Evolutionary conservation across 2,113 vertebrate genomes (phyloP), one percentile per base, ranked within the genome.

Genomic region (Herpailurus yagouaroundi): DNA sequence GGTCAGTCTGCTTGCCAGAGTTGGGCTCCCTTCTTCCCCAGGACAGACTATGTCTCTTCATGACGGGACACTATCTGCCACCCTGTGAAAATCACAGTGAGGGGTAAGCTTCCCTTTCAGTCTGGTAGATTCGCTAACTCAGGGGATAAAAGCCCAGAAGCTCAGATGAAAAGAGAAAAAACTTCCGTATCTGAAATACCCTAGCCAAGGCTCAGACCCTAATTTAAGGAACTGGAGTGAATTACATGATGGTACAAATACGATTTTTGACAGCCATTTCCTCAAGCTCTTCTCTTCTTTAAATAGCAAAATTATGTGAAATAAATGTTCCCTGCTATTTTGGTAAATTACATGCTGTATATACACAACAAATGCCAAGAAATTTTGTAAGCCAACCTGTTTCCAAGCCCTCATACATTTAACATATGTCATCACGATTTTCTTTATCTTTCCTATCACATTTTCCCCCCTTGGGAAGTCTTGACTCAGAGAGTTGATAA

Each of bases 251-350:
- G 85, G 27, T 55, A 19, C 63, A 89, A 79, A 74, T 11, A 83
- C 90, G 93, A 60, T 89, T 89, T 97, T 77, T 80, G 80, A 84
- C 14, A 90, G 80, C 57, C 84, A 74, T 80, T 92, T 97, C 83
- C 91, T 95, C 95, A 66, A 90, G 76, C 31, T 82, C 71, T 84
- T 95, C 45, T 86, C 69, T 87, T 45, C 90, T 87, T 92, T 69
- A 73, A 95, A 80, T 83, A 94, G 57, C n/a, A 93, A 94, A 97
- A 93, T 96, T 97, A 97, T 96, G 77, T 92, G 93, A 95, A 98
- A 87, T 84, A 95, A 96, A 95, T 96, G 97, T 97, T 97, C 95
- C 57, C 31, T 38, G 71, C 92, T 97, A 98, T 97, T 97, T 92
- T 92, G 57, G 96, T 96, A 96, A 96, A 92, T 91, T 74, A 48